A percentile compares a stretch with the other conserved stretches of the same genome.
Evolutionary conservation across 2,113 vertebrate genomes (phyloP).

Genomic region (Petrocephalus microphthalmus): DNA sequence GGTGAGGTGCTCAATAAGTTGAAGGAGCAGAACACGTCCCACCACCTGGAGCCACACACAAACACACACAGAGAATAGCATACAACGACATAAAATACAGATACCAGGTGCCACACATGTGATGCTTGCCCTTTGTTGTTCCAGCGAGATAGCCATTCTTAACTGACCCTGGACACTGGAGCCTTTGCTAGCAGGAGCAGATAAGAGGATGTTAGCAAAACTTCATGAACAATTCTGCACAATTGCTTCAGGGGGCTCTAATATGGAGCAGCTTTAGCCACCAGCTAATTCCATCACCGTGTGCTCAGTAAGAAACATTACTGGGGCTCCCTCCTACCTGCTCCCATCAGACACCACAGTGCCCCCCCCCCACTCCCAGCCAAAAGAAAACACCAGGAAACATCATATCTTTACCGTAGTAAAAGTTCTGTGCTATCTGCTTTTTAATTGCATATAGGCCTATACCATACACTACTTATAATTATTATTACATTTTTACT

Average conservation of each 20-base stretch:
- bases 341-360: neutral
- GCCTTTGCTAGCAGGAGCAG: neutral
- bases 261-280: neutral
- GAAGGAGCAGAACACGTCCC: conserved; percentile 86
- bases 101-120: neutral
- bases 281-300: neutral
- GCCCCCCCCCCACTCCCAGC: neutral
- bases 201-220: neutral
- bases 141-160: neutral
- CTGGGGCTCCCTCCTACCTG: neutral
- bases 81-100: neutral
- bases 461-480: neutral
- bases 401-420: neutral
- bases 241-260: neutral
- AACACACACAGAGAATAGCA: neutral
- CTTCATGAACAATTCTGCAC: neutral
- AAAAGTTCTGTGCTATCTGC: neutral
- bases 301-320: neutral
- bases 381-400: neutral
- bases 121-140: neutral
- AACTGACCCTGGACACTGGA: neutral
- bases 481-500: neutral
- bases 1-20: conserved; percentile 82
- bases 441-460: neutral
- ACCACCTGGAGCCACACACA: conserved; percentile 47